Evolutionary conservation across 2,797 vertebrate species (phyloP), one percentile per base, ranked within the genome.

Genomic region (Selene dorsalis): DNA sequence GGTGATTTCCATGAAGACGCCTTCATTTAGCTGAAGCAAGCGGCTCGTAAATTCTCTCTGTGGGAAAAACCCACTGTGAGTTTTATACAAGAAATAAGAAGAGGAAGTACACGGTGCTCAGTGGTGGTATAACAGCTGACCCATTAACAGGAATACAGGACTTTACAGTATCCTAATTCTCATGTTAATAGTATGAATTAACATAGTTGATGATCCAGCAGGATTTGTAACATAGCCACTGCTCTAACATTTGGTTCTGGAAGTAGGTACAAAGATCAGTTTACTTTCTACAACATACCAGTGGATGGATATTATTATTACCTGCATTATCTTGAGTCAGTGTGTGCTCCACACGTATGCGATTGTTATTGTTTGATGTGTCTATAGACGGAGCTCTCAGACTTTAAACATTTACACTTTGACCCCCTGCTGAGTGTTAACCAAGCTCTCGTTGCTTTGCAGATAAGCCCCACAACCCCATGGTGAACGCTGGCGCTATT

Each of bases 401-500:
- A 9, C 20, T 6, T 32, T 41, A 2, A 71, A 48, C 53, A 47
- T 83, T 82, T 73, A 56, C 76, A 24, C 62, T 76, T 56, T 72
- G 68, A 67, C 77, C 66, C 32, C 60, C 14, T 24, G 1, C 52
- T 16, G 13, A 3, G 3, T 16, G 17, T 75, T 85, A 77, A 90
- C 62, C 22, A 3, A 47, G 6, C 67, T 75, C 68, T 57, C 55
- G 43, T 81, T 87, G 61, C 93, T 92, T 94, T 89, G 47, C 95
- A 99, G 98, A 99, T 93, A 98, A 96, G 85, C 98, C 98, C 73
- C 98, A 99, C 92, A 99, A 99, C 91, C 97, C 98, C 80, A 99
- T 99, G 98, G 98, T 99, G 94, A 99, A 99, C 75, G 98, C 98
- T 55, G 98, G 98, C 59, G 98, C 98, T 64, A 99, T 99, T 87